Conservation (phyloP, 2,797 vertebrate genomes). For the Trichosurus vulpecula region DNA sequence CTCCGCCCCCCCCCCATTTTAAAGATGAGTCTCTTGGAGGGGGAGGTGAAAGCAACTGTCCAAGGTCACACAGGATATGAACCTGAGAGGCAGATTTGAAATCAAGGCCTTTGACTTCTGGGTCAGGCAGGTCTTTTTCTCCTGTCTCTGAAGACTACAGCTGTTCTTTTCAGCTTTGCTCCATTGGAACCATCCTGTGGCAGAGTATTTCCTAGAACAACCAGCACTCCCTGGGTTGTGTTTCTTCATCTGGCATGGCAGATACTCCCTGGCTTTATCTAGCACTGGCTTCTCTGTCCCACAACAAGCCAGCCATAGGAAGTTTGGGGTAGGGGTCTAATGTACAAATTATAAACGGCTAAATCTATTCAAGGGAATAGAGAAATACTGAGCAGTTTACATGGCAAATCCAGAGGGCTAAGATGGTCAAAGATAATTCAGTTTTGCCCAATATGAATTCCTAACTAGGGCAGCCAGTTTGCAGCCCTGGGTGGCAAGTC, state of each 20-base stretch:
- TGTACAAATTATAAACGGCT: neutral
- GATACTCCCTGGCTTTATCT: neutral
- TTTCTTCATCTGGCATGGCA: neutral
- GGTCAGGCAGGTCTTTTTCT: neutral
- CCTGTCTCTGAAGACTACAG: neutral
- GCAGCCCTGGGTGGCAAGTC: neutral
- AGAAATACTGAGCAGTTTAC: neutral
- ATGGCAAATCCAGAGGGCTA: neutral
- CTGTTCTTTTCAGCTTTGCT: neutral
- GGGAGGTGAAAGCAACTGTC: neutral
- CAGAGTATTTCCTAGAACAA: neutral
- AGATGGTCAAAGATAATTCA: neutral
- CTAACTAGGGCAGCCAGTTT: neutral
- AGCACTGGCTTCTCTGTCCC: neutral
- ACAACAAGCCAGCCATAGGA: neutral
- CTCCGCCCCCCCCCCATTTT: neutral
- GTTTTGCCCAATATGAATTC: neutral
- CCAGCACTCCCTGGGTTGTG: neutral
- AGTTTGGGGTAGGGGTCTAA: neutral
- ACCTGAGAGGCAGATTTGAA: neutral
- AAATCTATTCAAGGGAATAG: neutral
- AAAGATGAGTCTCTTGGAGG: neutral
- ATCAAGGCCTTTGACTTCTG: neutral
- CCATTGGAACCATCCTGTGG: neutral
- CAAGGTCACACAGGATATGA: neutral